phyloP scores from a whole-genome alignment of 2,113 vertebrate species.

The Rhinichthys klamathensis region DNA sequence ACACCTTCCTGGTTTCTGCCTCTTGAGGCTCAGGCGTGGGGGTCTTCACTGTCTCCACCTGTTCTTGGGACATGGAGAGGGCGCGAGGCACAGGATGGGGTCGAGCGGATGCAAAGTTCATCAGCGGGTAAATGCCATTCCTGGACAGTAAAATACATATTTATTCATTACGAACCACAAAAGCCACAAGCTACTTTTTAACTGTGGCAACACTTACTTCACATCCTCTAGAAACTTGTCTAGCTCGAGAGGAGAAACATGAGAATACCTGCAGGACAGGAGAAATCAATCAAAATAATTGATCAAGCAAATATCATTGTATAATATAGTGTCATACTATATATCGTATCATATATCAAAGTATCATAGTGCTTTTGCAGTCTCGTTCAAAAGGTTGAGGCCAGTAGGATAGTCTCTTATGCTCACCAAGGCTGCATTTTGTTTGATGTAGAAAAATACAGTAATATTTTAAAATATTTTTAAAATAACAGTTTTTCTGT shows the following conservation, averaged over 20 bases:
- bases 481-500: not conserved
- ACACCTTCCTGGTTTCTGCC: constrained; percentile 90
- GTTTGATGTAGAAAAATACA: not conserved
- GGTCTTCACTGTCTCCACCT: constrained; percentile 88
- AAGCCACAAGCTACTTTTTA: not conserved
- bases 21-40: constrained; percentile 93
- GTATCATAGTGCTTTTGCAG: no score
- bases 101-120: constrained; percentile 89
- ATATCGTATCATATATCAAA: not conserved
- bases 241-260: constrained; percentile 90
- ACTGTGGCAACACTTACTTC: constrained; percentile 78
- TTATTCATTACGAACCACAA: not conserved
- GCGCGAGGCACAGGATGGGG: constrained; percentile 86
- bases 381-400: not conserved
- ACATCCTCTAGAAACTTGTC: constrained; percentile 98
- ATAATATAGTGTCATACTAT: not conserved
- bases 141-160: constrained; percentile 64
- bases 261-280: constrained; percentile 82
- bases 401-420: not conserved
- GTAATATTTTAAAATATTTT: not conserved
- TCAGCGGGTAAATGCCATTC: constrained; percentile 95
- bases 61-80: constrained; percentile 87
- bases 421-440: not conserved
- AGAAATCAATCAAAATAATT: not conserved
- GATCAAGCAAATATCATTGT: not conserved